These are phyloP conservation scores for Struthio camelus DNA, from an alignment of 2,113 vertebrate genomes.

Conservation along the genomic window DNA sequence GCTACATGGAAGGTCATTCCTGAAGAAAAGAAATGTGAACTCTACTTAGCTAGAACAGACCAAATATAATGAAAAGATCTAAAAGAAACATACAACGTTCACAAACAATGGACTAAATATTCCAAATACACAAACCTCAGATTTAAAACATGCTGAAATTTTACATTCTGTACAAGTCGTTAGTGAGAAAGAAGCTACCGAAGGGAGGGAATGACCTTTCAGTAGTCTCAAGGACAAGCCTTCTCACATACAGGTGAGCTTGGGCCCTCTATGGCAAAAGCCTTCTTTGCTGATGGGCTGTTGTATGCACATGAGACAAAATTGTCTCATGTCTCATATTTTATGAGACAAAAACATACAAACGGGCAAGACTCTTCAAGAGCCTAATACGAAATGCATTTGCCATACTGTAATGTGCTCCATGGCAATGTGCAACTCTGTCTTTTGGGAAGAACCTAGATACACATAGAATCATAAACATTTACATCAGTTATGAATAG, in stretches of 20 bases:
- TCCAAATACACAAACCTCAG: background rate
- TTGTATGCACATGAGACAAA: background rate
- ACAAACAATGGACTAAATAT: too few species aligned
- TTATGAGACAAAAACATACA: accelerated
- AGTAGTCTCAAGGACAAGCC: background rate
- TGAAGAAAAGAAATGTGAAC: background rate
- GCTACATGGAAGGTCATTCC: background rate
- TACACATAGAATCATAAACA: background rate
- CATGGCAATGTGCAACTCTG: background rate
- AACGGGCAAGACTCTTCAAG: background rate
- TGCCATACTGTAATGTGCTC: background rate
- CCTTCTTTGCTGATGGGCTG: background rate
- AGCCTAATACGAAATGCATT: background rate
- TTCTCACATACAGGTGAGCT: background rate
- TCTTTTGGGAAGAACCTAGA: background rate
- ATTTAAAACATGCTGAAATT: background rate
- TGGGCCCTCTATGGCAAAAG: background rate
- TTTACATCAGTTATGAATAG: background rate
- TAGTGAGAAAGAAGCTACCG: background rate
- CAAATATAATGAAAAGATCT: background rate
- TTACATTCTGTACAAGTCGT: background rate
- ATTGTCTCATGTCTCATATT: too few species aligned
- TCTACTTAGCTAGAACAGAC: background rate
- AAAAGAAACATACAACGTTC: background rate
- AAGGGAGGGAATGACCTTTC: background rate